A percentile compares a stretch with the other conserved stretches of the same genome.
Evolutionary conservation across 2,113 vertebrate species (phyloP).

Genomic region (Gallinago media): DNA sequence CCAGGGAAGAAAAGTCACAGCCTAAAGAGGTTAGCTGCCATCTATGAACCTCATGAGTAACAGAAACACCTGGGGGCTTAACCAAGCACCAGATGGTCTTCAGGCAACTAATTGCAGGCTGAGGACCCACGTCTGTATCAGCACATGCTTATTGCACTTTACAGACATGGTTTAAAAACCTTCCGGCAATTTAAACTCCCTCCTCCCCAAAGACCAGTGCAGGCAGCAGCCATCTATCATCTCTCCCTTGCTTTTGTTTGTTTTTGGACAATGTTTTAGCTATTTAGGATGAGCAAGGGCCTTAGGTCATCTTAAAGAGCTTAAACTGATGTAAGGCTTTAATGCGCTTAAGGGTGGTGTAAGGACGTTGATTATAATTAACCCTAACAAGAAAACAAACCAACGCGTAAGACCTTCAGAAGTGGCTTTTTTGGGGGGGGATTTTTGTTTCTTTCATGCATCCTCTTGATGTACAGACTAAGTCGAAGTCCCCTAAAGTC

Average conservation of each 20-base stretch:
- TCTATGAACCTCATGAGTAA: background rate
- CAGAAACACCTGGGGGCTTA: conserved; percentile 7
- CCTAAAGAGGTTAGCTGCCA: background rate
- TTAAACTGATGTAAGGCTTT: conserved; percentile 29
- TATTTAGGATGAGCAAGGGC: background rate
- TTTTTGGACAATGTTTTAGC: background rate
- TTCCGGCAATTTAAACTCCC: background rate
- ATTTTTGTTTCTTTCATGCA: background rate
- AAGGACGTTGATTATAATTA: conserved; percentile 13
- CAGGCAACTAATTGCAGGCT: background rate
- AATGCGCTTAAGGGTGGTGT: background rate
- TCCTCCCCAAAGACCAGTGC: background rate
- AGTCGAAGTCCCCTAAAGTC: background rate
- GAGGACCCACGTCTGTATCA: background rate
- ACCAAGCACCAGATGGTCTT: conserved; percentile 39
- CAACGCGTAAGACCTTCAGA: fast-evolving
- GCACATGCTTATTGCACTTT: background rate
- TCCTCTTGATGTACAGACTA: background rate
- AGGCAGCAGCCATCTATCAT: background rate
- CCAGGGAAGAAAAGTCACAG: background rate
- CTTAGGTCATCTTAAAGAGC: background rate
- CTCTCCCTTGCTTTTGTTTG: background rate
- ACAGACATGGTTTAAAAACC: conserved; percentile 1
- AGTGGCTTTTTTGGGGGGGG: background rate
- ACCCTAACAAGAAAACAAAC: background rate